A percentile compares a stretch with the other conserved stretches of the same genome.
phyloP scores from a whole-genome alignment of 2,888 invertebrate species.

The Xylota segnis region DNA sequence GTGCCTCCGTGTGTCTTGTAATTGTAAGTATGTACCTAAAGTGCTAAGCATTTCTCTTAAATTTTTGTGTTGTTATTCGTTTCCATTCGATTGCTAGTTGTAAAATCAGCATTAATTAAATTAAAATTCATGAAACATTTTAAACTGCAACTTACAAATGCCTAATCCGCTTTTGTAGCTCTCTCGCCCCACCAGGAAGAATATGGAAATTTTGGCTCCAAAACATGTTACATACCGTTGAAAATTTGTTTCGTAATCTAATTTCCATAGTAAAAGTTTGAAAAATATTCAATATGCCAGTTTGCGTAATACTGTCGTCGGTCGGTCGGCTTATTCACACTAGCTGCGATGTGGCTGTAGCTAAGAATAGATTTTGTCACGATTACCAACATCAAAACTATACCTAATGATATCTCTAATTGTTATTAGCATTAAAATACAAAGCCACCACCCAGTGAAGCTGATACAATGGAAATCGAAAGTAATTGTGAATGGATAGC shows the following conservation, averaged over 20 bases:
- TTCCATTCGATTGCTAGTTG: not conserved
- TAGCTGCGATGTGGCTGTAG: not conserved
- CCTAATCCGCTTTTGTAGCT: slow-evolving; percentile 7
- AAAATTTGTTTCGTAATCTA: slow-evolving; percentile 64
- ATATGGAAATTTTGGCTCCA: slow-evolving; percentile 42
- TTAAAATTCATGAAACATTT: slow-evolving; percentile 53
- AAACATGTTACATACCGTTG: slow-evolving; percentile 23
- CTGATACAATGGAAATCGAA: slow-evolving; percentile 62
- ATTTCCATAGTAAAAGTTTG: slow-evolving; percentile 71
- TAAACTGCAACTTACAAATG: slow-evolving; percentile 41
- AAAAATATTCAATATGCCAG: slow-evolving; percentile 37
- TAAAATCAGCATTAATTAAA: slow-evolving; percentile 22
- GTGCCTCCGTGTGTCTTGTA: no score
- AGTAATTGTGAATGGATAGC: slow-evolving; percentile 61
- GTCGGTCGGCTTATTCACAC: slow-evolving; percentile 27
- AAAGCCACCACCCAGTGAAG: slow-evolving; percentile 40
- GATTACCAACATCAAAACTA: slow-evolving; percentile 22
- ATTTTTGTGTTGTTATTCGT: not conserved
- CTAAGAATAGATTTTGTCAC: slow-evolving; percentile 51
- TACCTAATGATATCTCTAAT: slow-evolving; percentile 48
- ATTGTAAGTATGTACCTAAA: not conserved
- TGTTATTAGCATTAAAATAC: slow-evolving; percentile 47
- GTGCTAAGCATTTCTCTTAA: not conserved
- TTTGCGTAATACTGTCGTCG: slow-evolving; percentile 35
- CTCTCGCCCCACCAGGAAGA: slow-evolving; percentile 25